Conservation (phyloP, 2,888 invertebrate species). For the Melinopterus prodromus region DNA sequence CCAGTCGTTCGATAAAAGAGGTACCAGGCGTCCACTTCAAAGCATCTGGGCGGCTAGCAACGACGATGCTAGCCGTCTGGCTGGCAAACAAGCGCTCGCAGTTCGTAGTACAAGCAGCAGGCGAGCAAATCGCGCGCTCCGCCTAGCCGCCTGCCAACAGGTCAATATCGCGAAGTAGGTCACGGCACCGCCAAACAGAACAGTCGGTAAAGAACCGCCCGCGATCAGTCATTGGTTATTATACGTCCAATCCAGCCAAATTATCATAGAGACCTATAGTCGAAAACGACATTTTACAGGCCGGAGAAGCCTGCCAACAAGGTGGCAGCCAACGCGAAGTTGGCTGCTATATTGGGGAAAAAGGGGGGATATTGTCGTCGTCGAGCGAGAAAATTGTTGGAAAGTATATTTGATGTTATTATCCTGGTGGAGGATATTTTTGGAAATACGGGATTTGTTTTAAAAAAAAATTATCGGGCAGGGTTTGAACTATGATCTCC, state of each 20-base stretch:
- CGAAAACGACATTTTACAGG: background rate
- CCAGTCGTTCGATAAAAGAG: no score
- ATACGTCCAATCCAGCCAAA: conserved; percentile 48
- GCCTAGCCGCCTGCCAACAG: conserved; percentile 51
- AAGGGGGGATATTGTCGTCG: background rate
- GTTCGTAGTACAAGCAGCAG: background rate
- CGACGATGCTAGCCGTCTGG: background rate
- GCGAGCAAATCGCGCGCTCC: conserved; percentile 40
- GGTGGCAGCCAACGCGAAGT: background rate
- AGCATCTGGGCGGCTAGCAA: background rate
- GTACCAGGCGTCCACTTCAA: background rate
- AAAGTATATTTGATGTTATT: no score
- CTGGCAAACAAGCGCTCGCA: background rate
- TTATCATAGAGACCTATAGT: conserved; percentile 31
- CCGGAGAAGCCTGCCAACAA: background rate
- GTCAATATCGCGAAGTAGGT: conserved; percentile 52
- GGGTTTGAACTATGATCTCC: no score
- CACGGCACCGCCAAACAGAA: conserved; percentile 49
- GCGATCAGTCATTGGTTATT: conserved; percentile 53
- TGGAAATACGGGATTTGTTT: no score
- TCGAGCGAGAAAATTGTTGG: background rate
- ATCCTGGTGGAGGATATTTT: no score
- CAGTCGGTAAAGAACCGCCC: conserved; percentile 51
- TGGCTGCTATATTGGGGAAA: background rate
- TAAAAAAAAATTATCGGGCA: no score